Conservation (phyloP, 2,888 invertebrate genomes). For the Ellobium chinense region DNA sequence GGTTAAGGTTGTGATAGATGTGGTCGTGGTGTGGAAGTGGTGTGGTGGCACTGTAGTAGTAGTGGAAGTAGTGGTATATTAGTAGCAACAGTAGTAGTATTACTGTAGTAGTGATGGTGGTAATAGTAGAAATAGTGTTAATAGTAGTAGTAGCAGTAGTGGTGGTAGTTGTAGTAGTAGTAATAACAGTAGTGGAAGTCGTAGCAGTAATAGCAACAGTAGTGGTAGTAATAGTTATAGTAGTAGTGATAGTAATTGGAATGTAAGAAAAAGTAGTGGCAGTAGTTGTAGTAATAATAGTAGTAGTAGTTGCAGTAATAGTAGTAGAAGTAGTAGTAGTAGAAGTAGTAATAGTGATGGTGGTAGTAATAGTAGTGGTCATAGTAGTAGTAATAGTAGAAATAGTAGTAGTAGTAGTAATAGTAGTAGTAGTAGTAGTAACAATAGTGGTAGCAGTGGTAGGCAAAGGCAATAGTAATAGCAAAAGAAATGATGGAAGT, state of each 20-base stretch:
- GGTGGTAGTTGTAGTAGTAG: conserved; percentile 31
- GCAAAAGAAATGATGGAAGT: neutral
- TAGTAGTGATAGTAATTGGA: neutral
- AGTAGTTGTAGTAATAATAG: neutral
- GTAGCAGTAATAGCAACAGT: conserved; percentile 21
- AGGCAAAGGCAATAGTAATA: neutral
- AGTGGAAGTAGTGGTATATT: neutral
- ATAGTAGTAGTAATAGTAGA: neutral
- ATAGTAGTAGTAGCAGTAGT: conserved; percentile 25
- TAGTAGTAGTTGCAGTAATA: neutral
- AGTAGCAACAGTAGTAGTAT: neutral
- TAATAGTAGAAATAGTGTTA: conserved; percentile 23
- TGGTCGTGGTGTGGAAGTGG: too few species aligned
- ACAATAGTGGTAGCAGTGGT: too few species aligned
- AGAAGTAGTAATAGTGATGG: neutral
- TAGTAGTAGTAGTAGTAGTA: neutral
- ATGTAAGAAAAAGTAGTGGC: neutral
- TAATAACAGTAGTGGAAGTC: conserved; percentile 12
- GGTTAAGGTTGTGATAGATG: too few species aligned
- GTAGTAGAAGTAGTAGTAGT: neutral
- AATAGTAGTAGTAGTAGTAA: neutral
- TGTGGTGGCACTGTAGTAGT: neutral
- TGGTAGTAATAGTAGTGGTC: neutral
- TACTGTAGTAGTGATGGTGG: neutral
- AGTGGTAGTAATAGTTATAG: conserved; percentile 8